Percentiles rank a stretch among this genome's conserved stretches.
Evolutionary conservation across 2,113 vertebrate species (phyloP).

Genomic region (Paratilapia polleni): DNA sequence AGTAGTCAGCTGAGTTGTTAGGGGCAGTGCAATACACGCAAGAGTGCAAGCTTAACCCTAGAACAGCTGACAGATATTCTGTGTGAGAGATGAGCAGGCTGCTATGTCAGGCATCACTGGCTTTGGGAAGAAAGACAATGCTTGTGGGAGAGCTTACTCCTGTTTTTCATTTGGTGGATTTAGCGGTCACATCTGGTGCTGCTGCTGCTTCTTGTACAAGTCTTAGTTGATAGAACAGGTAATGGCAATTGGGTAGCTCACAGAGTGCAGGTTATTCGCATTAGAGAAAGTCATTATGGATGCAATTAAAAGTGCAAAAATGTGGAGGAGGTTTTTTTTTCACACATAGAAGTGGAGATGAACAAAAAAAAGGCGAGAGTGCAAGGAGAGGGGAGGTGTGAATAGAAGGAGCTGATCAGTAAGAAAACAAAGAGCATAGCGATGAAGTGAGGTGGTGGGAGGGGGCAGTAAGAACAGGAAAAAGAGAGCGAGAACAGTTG

Average conservation of each 20-base stretch:
- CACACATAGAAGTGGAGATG: conserved; percentile 33
- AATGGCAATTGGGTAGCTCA: conserved; percentile 28
- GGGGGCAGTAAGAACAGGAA: conserved; percentile 15
- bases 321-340: conserved; percentile 33
- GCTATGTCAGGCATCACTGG: conserved; percentile 59
- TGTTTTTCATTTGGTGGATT: conserved; percentile 71
- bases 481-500: conserved; percentile 44
- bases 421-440: conserved; percentile 37
- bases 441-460: conserved; percentile 28
- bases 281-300: conserved; percentile 58
- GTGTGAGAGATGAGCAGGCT: conserved; percentile 66
- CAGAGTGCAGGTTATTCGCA: conserved; percentile 49
- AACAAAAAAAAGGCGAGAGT: conserved; percentile 45
- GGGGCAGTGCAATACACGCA: not conserved
- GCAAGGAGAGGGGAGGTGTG: conserved; percentile 33
- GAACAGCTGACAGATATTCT: conserved; percentile 37
- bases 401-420: conserved; percentile 46
- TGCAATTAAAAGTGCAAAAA: conserved; percentile 72
- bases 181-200: conserved; percentile 72
- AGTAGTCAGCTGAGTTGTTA: conserved; percentile 7
- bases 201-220: conserved; percentile 40
- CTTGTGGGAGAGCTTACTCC: conserved; percentile 67
- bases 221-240: conserved; percentile 57
- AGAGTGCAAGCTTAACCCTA: conserved; percentile 19
- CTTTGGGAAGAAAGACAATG: conserved; percentile 64